A percentile compares a stretch with the other conserved stretches of the same genome.
phyloP scores from a whole-genome alignment of 2,113 vertebrate genomes.

The Vicugna pacos region DNA sequence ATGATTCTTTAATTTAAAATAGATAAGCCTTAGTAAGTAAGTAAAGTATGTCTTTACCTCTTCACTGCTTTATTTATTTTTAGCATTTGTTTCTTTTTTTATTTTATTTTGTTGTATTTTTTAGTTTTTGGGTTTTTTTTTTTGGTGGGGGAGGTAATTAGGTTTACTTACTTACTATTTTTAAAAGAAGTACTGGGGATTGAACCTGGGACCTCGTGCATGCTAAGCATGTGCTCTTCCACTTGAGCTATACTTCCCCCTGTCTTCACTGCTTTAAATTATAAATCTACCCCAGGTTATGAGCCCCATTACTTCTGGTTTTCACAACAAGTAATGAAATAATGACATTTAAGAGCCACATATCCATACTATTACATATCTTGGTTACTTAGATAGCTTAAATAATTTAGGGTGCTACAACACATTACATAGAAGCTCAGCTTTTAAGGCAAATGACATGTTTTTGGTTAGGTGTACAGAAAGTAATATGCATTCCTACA shows the following conservation, averaged over 20 bases:
- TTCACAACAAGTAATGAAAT: not conserved
- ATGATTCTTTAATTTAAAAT: not conserved
- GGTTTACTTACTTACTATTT: too few relatives aligned
- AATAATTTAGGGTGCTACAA: not conserved
- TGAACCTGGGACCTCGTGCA: too few relatives aligned
- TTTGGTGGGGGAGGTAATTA: too few relatives aligned
- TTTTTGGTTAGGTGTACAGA: not conserved
- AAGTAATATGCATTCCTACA: not conserved
- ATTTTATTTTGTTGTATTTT: too few relatives aligned
- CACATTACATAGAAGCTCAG: not conserved
- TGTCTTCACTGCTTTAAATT: not conserved
- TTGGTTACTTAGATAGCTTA: not conserved
- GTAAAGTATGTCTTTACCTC: not conserved
- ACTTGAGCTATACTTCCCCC: too few relatives aligned
- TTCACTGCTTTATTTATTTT: not conserved
- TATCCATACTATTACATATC: not conserved
- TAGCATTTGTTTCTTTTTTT: too few relatives aligned
- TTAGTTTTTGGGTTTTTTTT: too few relatives aligned
- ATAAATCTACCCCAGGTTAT: not conserved
- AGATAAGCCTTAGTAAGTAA: not conserved
- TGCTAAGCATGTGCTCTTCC: too few relatives aligned
- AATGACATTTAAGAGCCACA: not conserved
- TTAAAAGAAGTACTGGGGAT: too few relatives aligned
- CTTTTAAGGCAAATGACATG: not conserved
- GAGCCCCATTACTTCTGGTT: not conserved